Base-by-base conservation (phyloP, 1,140 invertebrate genomes). In the Trialeurodes vaporariorum region DNA sequence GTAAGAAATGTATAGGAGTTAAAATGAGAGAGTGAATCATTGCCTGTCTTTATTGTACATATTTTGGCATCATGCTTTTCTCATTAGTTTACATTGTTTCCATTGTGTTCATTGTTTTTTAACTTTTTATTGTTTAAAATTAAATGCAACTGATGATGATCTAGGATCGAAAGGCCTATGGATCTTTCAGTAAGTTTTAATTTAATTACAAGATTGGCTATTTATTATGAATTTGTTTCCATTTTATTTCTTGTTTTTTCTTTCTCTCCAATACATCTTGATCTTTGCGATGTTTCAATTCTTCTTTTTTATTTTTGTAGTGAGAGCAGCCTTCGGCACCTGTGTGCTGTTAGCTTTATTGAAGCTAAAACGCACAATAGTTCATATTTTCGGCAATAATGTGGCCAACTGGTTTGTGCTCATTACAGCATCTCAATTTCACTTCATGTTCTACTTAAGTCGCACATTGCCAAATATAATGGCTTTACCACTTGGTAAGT, bases 371-470 rank as follows among this genome's bases (percentile, higher is more conserved):
- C 81, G 85, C 74, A 83, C 86, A 27, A 79, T 95, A 58, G 80
- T 85, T 73, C 84, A 85, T 72, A 80, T 87, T 61, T 96, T 94
- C 82, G 94, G 95, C 23, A 75, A 77, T 34, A 82, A 84, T 68
- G 87, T 92, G 76, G 81, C 87, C 22, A 84, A 84, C 70, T 96
- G 94, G 92, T 89, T 94, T 71, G 83, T 92, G 40, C 75, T 89
- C 2, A 85, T 98, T 60, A 94, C 90, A 26, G 83, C 90, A 25
- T 88, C 93, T 13, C 97, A 99, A 76, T 99, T 97, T 80, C 97
- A 99, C 81, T 96, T 98, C 75, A 89, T 98, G 83, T 99, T 95
- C 77, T 99, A 99, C 77, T 83, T 94, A 74, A 94, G 91, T 69
- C 83, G 98, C 65, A 87, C 96, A 24, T 83, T 99, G 70, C 97